These are phyloP conservation scores for Bombus ignitus DNA, from an alignment of 1,140 invertebrate species.

Conservation along the genomic window DNA sequence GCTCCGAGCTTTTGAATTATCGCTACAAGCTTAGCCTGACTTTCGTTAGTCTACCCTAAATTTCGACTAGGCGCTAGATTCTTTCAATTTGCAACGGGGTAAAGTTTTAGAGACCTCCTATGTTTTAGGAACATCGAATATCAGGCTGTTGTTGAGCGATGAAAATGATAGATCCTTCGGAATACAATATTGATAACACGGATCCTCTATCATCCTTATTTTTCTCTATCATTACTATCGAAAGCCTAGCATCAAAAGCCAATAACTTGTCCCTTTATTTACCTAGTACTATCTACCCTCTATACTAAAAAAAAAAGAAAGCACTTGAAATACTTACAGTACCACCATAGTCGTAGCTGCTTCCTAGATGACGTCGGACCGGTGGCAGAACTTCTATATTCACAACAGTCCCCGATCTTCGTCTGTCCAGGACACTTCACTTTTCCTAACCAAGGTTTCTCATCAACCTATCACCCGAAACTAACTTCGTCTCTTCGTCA, in stretches of 20 bases:
- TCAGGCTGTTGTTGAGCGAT: neutral
- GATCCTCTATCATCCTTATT: neutral
- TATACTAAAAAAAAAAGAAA: neutral
- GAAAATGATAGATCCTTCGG: neutral
- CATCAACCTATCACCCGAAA: neutral
- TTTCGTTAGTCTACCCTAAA: neutral
- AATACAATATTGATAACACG: neutral
- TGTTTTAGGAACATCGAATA: neutral
- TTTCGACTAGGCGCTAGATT: neutral
- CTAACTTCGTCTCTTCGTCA: slow-evolving; percentile 22
- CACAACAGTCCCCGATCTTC: neutral
- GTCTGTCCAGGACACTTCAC: slow-evolving; percentile 45
- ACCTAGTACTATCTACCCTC: neutral
- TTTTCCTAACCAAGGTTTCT: neutral
- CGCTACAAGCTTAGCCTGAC: no score
- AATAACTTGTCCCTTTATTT: neutral
- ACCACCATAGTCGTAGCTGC: slow-evolving; percentile 80
- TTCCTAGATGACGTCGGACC: slow-evolving; percentile 57
- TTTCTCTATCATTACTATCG: neutral
- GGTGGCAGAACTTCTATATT: slow-evolving; percentile 10
- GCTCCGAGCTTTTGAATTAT: slow-evolving; percentile 26
- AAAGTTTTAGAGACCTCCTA: no score
- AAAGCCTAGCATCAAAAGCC: neutral
- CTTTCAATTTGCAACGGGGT: neutral
- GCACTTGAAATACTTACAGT: slow-evolving; percentile 73